Percentiles rank a stretch among this genome's conserved stretches.
These are phyloP conservation scores for Neuroterus valhalla DNA, from an alignment of 1,140 invertebrate species.

Conservation along the genomic window DNA sequence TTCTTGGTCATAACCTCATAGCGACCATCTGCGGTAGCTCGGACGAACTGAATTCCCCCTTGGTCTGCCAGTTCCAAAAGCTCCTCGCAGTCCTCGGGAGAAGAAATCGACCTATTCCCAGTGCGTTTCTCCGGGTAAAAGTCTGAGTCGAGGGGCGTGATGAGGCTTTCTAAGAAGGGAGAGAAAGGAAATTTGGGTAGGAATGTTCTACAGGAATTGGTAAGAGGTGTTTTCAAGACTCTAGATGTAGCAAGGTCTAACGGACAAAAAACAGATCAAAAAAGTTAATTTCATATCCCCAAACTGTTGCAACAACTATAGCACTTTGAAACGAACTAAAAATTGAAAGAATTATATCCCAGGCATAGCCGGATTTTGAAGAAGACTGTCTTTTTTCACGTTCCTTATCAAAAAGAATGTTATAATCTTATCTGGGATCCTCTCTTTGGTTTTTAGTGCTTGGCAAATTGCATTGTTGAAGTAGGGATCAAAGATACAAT, in stretches of 20 bases:
- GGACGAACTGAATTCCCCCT: constrained; percentile 74
- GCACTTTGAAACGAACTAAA: too few species aligned
- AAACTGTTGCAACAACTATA: too few species aligned
- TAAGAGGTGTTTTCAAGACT: constrained; percentile 13
- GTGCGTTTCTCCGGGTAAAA: constrained; percentile 34
- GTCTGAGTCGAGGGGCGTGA: constrained; percentile 48
- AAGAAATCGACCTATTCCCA: constrained; percentile 35
- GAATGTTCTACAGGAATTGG: constrained; percentile 13
- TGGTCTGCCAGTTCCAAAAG: constrained; percentile 71
- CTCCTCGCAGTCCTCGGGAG: constrained; percentile 67
- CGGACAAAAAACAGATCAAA: not conserved
- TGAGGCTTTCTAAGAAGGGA: constrained; percentile 45
- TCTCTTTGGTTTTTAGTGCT: constrained; percentile 25
- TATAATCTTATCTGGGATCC: too few species aligned
- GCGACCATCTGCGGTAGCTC: constrained; percentile 72
- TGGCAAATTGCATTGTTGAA: too few species aligned
- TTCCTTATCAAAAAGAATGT: too few species aligned
- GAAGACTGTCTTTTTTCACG: too few species aligned
- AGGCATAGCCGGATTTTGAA: too few species aligned
- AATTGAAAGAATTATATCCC: too few species aligned
- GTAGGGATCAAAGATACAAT: too few species aligned
- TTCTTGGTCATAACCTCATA: constrained; percentile 73
- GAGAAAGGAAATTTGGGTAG: constrained; percentile 41
- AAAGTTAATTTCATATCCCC: too few species aligned
- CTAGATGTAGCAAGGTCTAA: not conserved